phyloP scores from a whole-genome alignment of 92 coral and sea anemone genomes.

The Parazoanthus darwini region DNA sequence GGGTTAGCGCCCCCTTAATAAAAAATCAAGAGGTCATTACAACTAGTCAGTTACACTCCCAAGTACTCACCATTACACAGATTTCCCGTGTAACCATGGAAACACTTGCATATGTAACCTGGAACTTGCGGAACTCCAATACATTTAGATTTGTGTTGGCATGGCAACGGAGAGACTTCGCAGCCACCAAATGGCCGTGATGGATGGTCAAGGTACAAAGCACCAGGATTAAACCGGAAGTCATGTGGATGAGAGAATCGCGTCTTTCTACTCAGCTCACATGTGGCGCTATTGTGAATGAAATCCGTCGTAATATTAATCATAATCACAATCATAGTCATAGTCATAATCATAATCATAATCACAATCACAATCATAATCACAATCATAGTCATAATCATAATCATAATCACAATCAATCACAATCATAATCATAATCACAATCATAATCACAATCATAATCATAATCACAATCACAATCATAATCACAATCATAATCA shows the following conservation, averaged over 20 bases:
- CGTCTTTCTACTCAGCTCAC: slow-evolving; percentile 70
- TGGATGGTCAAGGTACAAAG: slow-evolving; percentile 70
- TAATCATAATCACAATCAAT: too few species aligned
- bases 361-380: not conserved
- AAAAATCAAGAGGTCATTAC: not conserved
- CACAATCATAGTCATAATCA: not conserved
- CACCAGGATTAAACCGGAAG: slow-evolving; percentile 53
- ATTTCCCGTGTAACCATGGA: slow-evolving; percentile 65
- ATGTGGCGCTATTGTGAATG: slow-evolving; percentile 20
- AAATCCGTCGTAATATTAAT: not conserved
- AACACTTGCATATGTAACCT: slow-evolving; percentile 69
- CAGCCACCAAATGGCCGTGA: slow-evolving; percentile 81
- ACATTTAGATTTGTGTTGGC: slow-evolving; percentile 70
- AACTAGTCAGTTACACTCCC: not conserved
- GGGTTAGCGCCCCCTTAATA: too few species aligned
- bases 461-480: not conserved
- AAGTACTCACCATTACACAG: slow-evolving; percentile 58
- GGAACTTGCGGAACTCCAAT: slow-evolving; percentile 66
- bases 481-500: not conserved
- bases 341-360: not conserved
- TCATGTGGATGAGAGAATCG: slow-evolving; percentile 55
- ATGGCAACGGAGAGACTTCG: slow-evolving; percentile 59
- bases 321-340: not conserved
- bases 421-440: too few species aligned
- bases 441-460: not conserved